Evolutionary conservation across 2,888 invertebrate species (phyloP).

Genomic region (Nomada fucata): DNA sequence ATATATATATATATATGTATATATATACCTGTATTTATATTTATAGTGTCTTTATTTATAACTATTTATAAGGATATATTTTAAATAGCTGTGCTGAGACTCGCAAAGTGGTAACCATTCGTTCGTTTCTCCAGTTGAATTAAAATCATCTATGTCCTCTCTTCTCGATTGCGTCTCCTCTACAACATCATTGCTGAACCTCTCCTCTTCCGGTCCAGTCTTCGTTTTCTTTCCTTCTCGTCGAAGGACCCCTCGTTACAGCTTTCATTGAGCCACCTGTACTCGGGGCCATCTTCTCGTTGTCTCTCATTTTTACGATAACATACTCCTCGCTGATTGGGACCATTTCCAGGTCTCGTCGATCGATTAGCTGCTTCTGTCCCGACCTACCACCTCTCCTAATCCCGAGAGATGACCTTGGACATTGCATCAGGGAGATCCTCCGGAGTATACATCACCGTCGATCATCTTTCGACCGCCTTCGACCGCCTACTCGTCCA

Average conservation of each 20-base stretch:
- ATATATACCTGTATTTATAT: slow-evolving; percentile 72
- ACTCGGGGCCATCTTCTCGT: slow-evolving; percentile 13
- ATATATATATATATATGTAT: slow-evolving; percentile 70
- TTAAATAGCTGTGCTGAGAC: slow-evolving; percentile 77
- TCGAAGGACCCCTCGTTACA: not conserved
- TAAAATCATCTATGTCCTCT: slow-evolving; percentile 38
- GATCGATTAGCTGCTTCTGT: slow-evolving; percentile 33
- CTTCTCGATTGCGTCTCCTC: not conserved
- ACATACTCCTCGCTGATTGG: not conserved
- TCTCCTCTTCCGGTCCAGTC: slow-evolving; percentile 21
- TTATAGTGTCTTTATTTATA: slow-evolving; percentile 75
- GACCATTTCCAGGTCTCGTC: slow-evolving; percentile 66
- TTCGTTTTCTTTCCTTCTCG: not conserved
- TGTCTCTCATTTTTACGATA: not conserved
- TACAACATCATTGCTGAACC: not conserved
- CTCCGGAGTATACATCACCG: not conserved
- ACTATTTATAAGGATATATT: slow-evolving; percentile 78
- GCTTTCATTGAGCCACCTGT: not conserved
- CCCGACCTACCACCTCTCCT: slow-evolving; percentile 61
- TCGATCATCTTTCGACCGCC: not conserved
- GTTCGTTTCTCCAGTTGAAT: slow-evolving; percentile 68
- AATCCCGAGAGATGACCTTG: slow-evolving; percentile 59
- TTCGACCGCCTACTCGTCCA: not conserved
- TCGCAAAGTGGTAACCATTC: slow-evolving; percentile 80
- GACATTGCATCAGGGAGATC: slow-evolving; percentile 44